A percentile compares a stretch with the other conserved stretches of the same genome.
These are phyloP conservation scores for Magallana nippona DNA, from an alignment of 2,888 invertebrate species.

Conservation along the genomic window DNA sequence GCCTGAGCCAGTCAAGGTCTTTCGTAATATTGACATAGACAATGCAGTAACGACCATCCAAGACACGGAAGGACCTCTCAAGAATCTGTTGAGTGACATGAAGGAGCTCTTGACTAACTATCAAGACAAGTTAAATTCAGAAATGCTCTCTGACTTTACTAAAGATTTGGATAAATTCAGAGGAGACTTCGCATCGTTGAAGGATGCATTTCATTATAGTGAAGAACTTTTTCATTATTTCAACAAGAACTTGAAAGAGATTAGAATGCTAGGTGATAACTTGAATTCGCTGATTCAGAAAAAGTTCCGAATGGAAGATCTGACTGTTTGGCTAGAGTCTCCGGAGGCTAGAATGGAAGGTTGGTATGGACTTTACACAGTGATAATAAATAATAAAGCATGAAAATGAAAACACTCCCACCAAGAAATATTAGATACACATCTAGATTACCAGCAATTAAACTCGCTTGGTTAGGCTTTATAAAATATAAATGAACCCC, in stretches of 20 bases:
- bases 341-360: constrained; percentile 57
- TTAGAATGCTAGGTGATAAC: constrained; percentile 57
- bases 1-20: constrained; percentile 49
- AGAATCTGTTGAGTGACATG: constrained; percentile 55
- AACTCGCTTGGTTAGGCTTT: too few species aligned
- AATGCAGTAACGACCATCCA: constrained; percentile 53
- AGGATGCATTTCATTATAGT: constrained; percentile 59
- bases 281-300: constrained; percentile 56
- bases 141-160: constrained; percentile 61
- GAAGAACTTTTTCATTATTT: constrained; percentile 54
- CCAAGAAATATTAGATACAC: too few species aligned
- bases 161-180: constrained; percentile 61
- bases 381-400: too few species aligned
- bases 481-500: too few species aligned
- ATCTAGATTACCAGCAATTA: too few species aligned
- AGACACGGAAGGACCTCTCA: constrained; percentile 54
- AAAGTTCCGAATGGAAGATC: constrained; percentile 64
- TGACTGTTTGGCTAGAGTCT: constrained; percentile 63
- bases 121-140: constrained; percentile 51
- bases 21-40: constrained; percentile 59
- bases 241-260: constrained; percentile 60
- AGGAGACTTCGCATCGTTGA: constrained; percentile 60
- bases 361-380: constrained; percentile 26
- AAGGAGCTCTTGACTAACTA: constrained; percentile 59
- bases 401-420: too few species aligned